phyloP scores from a whole-genome alignment of 2,113 vertebrate genomes.

The Calyptommatus sinebrachiatus region DNA sequence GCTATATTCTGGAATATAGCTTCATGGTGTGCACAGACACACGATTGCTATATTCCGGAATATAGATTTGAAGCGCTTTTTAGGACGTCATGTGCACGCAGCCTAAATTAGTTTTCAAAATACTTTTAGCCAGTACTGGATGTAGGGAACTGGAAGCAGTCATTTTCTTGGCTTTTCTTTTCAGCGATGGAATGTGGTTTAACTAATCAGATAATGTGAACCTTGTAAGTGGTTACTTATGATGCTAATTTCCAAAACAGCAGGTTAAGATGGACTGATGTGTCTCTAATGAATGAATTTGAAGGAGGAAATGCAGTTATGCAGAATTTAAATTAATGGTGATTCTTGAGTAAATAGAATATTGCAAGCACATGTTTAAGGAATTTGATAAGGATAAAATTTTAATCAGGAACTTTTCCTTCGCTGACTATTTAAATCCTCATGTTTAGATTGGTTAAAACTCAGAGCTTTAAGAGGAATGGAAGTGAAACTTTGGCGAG shows the following conservation, averaged over 20 bases:
- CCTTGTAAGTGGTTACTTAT: conserved; percentile 70
- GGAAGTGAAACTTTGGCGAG: background rate
- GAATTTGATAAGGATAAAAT: conserved; percentile 73
- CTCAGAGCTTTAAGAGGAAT: conserved; percentile 28
- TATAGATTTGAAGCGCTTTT: no score
- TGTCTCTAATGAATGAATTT: conserved; percentile 71
- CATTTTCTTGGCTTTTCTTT: conserved; percentile 30
- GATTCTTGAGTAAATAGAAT: conserved; percentile 78
- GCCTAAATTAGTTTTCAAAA: background rate
- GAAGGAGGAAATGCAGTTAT: conserved; percentile 78
- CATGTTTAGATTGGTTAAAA: conserved; percentile 74
- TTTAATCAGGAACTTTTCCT: conserved; percentile 77
- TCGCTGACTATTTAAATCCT: conserved; percentile 73
- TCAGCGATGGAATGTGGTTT: conserved; percentile 48
- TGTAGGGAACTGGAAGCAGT: background rate
- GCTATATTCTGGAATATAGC: no score
- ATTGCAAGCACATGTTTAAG: conserved; percentile 70
- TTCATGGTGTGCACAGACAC: no score
- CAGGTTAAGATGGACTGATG: conserved; percentile 72
- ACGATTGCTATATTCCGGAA: no score
- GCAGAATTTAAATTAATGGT: conserved; percentile 80
- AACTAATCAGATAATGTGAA: conserved; percentile 76
- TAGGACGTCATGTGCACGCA: no score
- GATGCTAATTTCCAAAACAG: conserved; percentile 73
- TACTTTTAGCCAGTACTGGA: no score